phyloP scores from a whole-genome alignment of 2,113 vertebrate genomes.

The Myanophis thanlyinensis region DNA sequence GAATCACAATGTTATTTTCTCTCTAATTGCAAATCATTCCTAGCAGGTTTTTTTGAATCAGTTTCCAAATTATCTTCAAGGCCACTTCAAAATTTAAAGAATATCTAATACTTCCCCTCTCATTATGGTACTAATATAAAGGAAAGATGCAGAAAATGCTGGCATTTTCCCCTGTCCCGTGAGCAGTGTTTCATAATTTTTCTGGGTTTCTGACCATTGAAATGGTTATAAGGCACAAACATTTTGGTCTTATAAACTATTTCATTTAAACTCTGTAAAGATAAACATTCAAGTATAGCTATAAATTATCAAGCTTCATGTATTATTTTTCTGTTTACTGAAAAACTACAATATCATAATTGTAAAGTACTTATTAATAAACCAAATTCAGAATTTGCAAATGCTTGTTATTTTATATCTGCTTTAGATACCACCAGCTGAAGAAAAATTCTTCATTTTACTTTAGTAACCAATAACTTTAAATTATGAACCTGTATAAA shows the following conservation, averaged over 20 bases:
- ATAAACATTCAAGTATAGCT: not conserved
- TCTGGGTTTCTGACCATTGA: not conserved
- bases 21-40: not conserved
- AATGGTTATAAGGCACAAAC: not conserved
- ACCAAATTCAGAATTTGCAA: not conserved
- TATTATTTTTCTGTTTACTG: not conserved
- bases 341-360: not conserved
- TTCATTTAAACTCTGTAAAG: not conserved
- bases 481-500: not conserved
- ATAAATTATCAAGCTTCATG: not conserved
- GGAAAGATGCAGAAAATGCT: not conserved
- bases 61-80: not conserved
- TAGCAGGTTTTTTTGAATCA: not conserved
- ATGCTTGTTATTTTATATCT: not conserved
- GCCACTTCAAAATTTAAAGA: not conserved
- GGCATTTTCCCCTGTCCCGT: not conserved
- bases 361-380: not conserved
- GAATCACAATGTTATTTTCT: not conserved
- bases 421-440: slow-evolving; percentile 5
- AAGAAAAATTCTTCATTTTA: slow-evolving; percentile 4
- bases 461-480: slow-evolving; percentile 2
- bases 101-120: not conserved
- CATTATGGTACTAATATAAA: not conserved
- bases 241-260: not conserved
- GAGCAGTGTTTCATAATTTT: not conserved